These are phyloP conservation scores for Scartelaos histophorus DNA, from an alignment of 2,113 vertebrate species.

Conservation along the genomic window DNA sequence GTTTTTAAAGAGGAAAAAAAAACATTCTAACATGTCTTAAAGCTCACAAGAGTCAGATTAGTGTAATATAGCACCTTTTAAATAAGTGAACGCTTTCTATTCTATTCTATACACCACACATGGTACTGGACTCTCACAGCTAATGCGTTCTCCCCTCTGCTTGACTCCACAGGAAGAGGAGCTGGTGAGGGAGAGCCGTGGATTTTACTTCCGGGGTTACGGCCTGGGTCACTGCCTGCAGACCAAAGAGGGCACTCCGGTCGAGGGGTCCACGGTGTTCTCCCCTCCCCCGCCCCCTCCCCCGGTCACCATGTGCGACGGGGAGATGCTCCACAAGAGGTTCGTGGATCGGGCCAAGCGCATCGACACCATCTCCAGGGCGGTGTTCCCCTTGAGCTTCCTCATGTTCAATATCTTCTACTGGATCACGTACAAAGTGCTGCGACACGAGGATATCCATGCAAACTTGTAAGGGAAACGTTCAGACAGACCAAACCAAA, in stretches of 20 bases:
- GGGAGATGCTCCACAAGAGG: constrained; percentile 74
- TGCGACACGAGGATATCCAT: constrained; percentile 87
- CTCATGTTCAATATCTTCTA: constrained; percentile 95
- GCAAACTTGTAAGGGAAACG: constrained; percentile 67
- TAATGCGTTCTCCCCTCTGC: constrained; percentile 50
- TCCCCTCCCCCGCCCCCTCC: constrained; percentile 49
- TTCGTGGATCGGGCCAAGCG: constrained; percentile 87
- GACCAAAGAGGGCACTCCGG: constrained; percentile 72
- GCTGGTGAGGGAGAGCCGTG: constrained; percentile 80
- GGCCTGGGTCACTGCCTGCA: constrained; percentile 86
- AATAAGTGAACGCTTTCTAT: not conserved
- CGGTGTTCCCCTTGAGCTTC: constrained; percentile 90
- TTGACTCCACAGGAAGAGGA: constrained; percentile 81
- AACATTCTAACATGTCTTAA: too few relatives aligned
- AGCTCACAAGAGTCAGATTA: too few relatives aligned
- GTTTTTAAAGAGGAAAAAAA: too few relatives aligned
- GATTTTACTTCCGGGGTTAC: constrained; percentile 86
- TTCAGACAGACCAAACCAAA: constrained; percentile 49
- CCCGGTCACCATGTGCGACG: constrained; percentile 65
- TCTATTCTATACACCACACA: constrained; percentile 1
- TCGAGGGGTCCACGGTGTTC: constrained; percentile 74
- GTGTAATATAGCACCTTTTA: not conserved
- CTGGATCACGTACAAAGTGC: constrained; percentile 92
- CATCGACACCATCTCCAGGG: constrained; percentile 90
- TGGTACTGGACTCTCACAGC: constrained; percentile 30